These are phyloP conservation scores for Anser brachyrhynchus DNA, from an alignment of 2,113 vertebrate genomes.

Conservation along the genomic window DNA sequence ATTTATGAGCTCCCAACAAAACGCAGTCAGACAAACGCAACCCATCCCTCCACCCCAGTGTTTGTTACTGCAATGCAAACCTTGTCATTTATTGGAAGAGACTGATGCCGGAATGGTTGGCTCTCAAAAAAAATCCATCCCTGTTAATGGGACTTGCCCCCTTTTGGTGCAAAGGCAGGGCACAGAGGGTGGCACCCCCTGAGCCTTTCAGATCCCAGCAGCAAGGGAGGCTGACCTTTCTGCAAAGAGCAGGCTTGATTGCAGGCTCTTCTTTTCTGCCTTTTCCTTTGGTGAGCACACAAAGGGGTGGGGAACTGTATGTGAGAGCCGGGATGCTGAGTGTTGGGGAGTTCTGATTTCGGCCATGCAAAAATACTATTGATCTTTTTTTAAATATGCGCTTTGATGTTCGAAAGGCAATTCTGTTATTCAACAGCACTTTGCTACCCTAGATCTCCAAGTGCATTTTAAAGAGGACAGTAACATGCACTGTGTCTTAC, in stretches of 20 bases:
- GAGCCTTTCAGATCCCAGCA: not conserved
- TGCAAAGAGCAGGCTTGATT: not conserved
- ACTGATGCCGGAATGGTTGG: not conserved
- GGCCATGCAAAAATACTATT: not conserved
- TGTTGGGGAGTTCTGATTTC: not conserved
- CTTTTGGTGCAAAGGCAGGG: not conserved
- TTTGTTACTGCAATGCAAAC: not conserved
- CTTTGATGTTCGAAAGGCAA: slow-evolving; percentile 19
- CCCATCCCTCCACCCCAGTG: not conserved
- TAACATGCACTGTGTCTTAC: fast-evolving
- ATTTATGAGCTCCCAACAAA: not conserved
- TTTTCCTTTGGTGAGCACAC: not conserved
- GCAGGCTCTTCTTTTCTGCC: not conserved
- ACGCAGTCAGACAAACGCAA: not conserved
- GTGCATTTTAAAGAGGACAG: not conserved
- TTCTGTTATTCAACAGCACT: not conserved
- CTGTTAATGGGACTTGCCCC: not conserved
- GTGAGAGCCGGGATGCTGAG: not conserved
- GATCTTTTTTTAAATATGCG: not conserved
- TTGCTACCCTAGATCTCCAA: not conserved
- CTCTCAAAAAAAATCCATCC: not conserved
- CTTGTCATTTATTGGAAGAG: not conserved
- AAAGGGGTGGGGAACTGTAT: not conserved
- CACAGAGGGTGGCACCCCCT: not conserved
- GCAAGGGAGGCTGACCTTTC: not conserved